phyloP scores from a whole-genome alignment of 1,140 invertebrate genomes.

The Ladona fulva region DNA sequence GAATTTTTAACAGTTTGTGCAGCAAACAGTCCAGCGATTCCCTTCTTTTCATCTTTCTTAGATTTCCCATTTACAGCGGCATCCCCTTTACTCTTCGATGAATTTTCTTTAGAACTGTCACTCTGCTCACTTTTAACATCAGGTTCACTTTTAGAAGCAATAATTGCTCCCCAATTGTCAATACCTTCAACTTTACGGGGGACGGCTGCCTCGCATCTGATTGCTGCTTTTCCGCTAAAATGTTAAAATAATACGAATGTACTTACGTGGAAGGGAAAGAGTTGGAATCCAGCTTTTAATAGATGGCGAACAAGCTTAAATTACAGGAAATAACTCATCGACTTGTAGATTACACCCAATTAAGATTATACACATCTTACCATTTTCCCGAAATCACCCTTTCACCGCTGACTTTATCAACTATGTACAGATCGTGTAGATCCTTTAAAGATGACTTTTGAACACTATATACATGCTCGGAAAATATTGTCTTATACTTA shows the following conservation, averaged over 20 bases:
- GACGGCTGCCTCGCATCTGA: not conserved
- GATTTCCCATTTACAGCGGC: not conserved
- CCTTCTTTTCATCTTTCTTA: conserved; percentile 12
- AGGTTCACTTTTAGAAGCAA: not conserved
- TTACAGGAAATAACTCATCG: no score
- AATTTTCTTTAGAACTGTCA: not conserved
- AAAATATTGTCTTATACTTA: not conserved
- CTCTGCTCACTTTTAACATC: not conserved
- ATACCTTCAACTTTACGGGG: not conserved
- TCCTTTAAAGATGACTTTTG: conserved; percentile 14
- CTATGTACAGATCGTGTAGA: conserved; percentile 14
- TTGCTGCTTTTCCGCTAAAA: not conserved
- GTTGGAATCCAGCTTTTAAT: no score
- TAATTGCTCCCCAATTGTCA: not conserved
- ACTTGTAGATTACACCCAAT: no score
- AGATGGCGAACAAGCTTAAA: no score
- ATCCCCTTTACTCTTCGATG: not conserved
- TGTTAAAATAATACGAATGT: not conserved
- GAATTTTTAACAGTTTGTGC: not conserved
- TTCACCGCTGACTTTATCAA: not conserved
- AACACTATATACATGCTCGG: conserved; percentile 16
- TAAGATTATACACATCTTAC: not conserved
- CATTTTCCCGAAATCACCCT: not conserved
- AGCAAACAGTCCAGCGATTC: conserved; percentile 16
- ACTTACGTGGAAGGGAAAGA: no score